Evolutionary conservation across 2,888 invertebrate genomes (phyloP), one percentile per base, ranked within the genome.

Genomic region (Taphrorychus bicolor): DNA sequence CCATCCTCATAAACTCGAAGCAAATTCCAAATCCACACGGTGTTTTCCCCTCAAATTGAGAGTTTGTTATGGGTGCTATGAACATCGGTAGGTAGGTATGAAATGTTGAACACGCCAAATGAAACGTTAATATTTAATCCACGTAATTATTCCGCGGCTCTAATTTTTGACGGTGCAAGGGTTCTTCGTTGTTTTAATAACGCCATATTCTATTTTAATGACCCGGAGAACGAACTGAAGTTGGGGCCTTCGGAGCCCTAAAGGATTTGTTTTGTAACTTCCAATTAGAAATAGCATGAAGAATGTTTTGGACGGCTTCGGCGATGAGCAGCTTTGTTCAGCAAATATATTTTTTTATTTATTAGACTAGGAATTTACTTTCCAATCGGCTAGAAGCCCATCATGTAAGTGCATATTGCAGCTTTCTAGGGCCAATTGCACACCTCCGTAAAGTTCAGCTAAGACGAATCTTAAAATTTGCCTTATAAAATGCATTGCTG

Each of bases 51-150:
- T 32, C 32, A 32, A 32, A n/a, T n/a, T n/a, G 32, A 3, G 32
- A 32, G 9, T 48, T 5, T 18, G 16, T n/a, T 14, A 19, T n/a
- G 18, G 22, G 16, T n/a, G 52, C 54, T 32, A n/a, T 54, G 32
- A 17, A 54, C 54, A 32, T n/a, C n/a, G n/a, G n/a, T 16, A 54
- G 11, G 14, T 32, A 11, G 24, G 21, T 32, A 54, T 14, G 32
- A 32, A 24, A 32, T 54, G 54, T 32, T 16, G 54, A 54, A 16
- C 24, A 16, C 32, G 23, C 17, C 21, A 42, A 42, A 57, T 57
- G 41, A 57, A 57, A 40, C 57, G 41, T 66, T 61, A 61, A 61
- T 66, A 66, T 66, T 66, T 66, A 66, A 66, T 56, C 24, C 22
- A 48, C 19, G 51, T 52, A 58, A 64, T 64, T 64, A 64, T 64